phyloP scores from a whole-genome alignment of 2,113 vertebrate species.

The Forbesichthys agassizii region DNA sequence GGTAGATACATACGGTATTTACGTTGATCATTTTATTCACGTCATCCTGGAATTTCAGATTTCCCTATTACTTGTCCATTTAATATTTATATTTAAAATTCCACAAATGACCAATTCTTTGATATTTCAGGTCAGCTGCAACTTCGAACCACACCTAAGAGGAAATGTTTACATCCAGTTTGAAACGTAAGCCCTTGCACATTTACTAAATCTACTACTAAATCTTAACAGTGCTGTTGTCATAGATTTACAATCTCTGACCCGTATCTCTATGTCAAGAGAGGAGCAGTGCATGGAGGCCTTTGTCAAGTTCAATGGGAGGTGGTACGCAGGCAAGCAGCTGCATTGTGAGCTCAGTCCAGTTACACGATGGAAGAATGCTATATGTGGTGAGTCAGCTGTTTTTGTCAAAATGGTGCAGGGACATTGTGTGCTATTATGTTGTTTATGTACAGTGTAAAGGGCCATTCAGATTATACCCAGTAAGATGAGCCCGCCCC shows the following conservation, averaged over 20 bases:
- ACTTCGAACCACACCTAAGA: conserved; percentile 93
- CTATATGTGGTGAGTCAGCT: conserved; percentile 89
- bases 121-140: conserved; percentile 89
- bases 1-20: not conserved
- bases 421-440: not conserved
- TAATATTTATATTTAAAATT: no score
- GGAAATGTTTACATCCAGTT: conserved; percentile 98
- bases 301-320: conserved; percentile 88
- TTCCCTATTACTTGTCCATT: no score
- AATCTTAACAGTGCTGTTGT: not conserved
- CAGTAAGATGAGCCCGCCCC: no score
- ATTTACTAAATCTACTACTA: not conserved
- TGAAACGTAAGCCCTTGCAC: conserved; percentile 83
- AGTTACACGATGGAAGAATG: conserved; percentile 97
- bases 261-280: conserved; percentile 62
- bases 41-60: no score
- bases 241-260: not conserved
- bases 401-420: not conserved
- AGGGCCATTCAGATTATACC: not conserved
- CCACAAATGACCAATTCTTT: not conserved
- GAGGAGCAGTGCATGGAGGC: conserved; percentile 93
- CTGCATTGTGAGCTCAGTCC: conserved; percentile 95
- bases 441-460: not conserved
- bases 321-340: conserved; percentile 94
- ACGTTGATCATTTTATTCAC: no score